phyloP scores from a whole-genome alignment of 2,888 invertebrate genomes.

The Lepetodrilus schrolli region DNA sequence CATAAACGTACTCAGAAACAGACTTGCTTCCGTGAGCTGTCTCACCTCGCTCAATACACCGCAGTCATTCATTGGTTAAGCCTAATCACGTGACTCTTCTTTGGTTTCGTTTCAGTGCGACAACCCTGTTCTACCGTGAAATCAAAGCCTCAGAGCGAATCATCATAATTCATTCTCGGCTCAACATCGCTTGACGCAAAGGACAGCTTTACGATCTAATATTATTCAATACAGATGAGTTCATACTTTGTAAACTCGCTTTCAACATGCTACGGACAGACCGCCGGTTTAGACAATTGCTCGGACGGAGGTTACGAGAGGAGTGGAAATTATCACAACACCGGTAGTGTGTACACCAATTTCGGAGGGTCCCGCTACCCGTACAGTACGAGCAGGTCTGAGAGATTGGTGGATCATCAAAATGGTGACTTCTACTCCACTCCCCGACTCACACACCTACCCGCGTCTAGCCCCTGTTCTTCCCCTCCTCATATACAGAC shows the following conservation, averaged over 20 bases:
- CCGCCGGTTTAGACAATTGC: slow-evolving; percentile 63
- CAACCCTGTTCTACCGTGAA: slow-evolving; percentile 31
- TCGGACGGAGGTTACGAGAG: slow-evolving; percentile 60
- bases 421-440: slow-evolving; percentile 66
- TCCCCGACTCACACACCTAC: slow-evolving; percentile 62
- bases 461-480: slow-evolving; percentile 59
- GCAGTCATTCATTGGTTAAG: slow-evolving; percentile 54
- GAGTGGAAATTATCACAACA: slow-evolving; percentile 57
- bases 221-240: slow-evolving; percentile 60
- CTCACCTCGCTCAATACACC: slow-evolving; percentile 13
- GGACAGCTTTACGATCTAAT: slow-evolving; percentile 65
- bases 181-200: slow-evolving; percentile 45
- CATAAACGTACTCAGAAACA: no score
- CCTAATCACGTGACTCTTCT: slow-evolving; percentile 51
- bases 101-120: slow-evolving; percentile 59
- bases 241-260: slow-evolving; percentile 72
- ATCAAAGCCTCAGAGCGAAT: slow-evolving; percentile 38
- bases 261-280: slow-evolving; percentile 69
- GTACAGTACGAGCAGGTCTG: slow-evolving; percentile 52
- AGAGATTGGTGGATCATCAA: slow-evolving; percentile 55
- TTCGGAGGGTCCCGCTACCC: slow-evolving; percentile 59
- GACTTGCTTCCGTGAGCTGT: slow-evolving; percentile 24
- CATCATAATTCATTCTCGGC: slow-evolving; percentile 66
- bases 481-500: slow-evolving; percentile 54
- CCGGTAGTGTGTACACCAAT: slow-evolving; percentile 58